Percentiles rank a stretch among this genome's conserved stretches.
These are phyloP conservation scores for Daktulosphaira vitifoliae DNA, from an alignment of 1,140 invertebrate genomes.

Conservation along the genomic window DNA sequence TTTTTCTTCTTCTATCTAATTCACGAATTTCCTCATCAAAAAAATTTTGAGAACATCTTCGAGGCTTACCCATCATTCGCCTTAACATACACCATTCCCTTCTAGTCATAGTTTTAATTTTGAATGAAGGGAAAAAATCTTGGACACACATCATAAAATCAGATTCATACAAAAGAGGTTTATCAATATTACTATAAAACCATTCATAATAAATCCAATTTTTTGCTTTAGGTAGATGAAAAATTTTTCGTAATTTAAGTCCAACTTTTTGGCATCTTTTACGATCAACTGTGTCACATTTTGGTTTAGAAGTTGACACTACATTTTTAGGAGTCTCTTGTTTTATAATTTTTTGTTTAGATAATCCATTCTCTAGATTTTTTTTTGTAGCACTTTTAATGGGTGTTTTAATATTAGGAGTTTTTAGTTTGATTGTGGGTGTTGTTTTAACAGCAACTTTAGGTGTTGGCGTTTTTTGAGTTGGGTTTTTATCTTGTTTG, in stretches of 20 bases:
- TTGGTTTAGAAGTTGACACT: slow-evolving; percentile 36
- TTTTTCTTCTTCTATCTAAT: slow-evolving; percentile 78
- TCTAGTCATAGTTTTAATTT: slow-evolving; percentile 72
- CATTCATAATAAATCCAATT: slow-evolving; percentile 99
- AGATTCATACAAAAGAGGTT: slow-evolving; percentile 88
- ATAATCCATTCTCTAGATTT: slow-evolving; percentile 12
- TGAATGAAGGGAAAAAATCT: slow-evolving; percentile 89
- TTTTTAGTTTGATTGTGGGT: slow-evolving; percentile 38
- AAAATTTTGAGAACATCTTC: slow-evolving; percentile 87
- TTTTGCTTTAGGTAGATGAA: slow-evolving; percentile 96
- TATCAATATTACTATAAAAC: slow-evolving; percentile 97
- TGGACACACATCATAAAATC: slow-evolving; percentile 91
- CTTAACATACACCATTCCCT: slow-evolving; percentile 94
- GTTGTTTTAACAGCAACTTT: slow-evolving; percentile 34
- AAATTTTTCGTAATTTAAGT: slow-evolving; percentile 81
- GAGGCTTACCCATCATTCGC: slow-evolving; percentile 92
- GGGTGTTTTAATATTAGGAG: slow-evolving; percentile 42
- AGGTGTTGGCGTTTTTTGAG: slow-evolving; percentile 34
- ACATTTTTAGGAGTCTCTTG: slow-evolving; percentile 35
- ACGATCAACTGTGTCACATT: slow-evolving; percentile 46
- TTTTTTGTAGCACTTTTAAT: slow-evolving; percentile 42
- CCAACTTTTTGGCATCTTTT: slow-evolving; percentile 82
- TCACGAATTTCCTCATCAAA: slow-evolving; percentile 90
- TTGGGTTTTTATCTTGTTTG: slow-evolving; percentile 30
- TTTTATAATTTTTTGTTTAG: slow-evolving; percentile 10